Evolutionary conservation across 2,888 invertebrate species (phyloP).

Genomic region (Trypoxylon attenuatum): DNA sequence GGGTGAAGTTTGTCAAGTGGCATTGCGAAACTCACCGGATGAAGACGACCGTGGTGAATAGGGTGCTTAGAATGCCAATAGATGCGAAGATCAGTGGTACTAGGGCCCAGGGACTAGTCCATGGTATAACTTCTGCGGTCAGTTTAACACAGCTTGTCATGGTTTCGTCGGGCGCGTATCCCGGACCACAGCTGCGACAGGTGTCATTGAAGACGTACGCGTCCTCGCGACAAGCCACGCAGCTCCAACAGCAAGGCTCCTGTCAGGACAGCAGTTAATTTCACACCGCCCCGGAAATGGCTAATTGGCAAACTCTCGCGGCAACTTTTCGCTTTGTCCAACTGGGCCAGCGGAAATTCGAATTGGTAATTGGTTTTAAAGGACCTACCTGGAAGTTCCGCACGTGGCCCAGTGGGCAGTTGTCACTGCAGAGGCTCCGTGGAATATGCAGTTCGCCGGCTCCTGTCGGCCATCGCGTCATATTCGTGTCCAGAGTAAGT

Average conservation of each 20-base stretch:
- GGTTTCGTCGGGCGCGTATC: slow-evolving; percentile 76
- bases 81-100: slow-evolving; percentile 80
- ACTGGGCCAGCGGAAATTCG: too few species aligned
- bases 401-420: slow-evolving; percentile 79
- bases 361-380: too few species aligned
- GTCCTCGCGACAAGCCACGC: slow-evolving; percentile 80
- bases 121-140: slow-evolving; percentile 78
- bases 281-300: too few species aligned
- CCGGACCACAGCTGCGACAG: slow-evolving; percentile 77
- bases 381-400: slow-evolving; percentile 77
- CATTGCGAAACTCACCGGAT: slow-evolving; percentile 72
- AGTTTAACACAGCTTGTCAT: slow-evolving; percentile 78
- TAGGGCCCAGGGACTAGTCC: slow-evolving; percentile 81
- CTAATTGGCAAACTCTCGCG: too few species aligned
- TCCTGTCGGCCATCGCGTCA: slow-evolving; percentile 74
- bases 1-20: background rate
- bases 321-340: too few species aligned
- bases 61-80: slow-evolving; percentile 79
- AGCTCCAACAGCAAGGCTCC: slow-evolving; percentile 83
- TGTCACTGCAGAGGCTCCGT: slow-evolving; percentile 79
- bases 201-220: slow-evolving; percentile 80
- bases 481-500: slow-evolving; percentile 74
- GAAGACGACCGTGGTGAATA: slow-evolving; percentile 81
- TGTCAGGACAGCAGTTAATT: too few species aligned
- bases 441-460: slow-evolving; percentile 72